Evolutionary conservation across 2,113 vertebrate genomes (phyloP), one percentile per base, ranked within the genome.

Genomic region (Lichenostomus cassidix): DNA sequence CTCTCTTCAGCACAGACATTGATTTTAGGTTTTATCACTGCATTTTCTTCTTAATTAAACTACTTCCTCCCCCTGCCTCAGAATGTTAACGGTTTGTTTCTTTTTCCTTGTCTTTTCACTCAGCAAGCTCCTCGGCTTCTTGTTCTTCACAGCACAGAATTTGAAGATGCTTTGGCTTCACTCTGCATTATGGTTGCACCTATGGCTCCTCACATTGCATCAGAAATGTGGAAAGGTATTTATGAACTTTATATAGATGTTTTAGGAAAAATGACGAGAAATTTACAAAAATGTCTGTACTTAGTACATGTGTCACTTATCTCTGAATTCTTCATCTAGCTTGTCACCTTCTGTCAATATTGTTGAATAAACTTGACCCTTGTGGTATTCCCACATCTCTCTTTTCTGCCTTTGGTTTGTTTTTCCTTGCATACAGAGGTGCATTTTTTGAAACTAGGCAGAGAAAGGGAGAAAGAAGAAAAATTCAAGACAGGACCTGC

Each of bases 221-320:
- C 99, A 19, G 99, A 99, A 97, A 98, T 99, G 88, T 99, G 99
- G 99, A 98, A 98, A 99, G 99, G 99, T 99, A 97, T 97, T 96
- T 71, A 10, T 39, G 80, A 18, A 16, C 21, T 74, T 77, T 28
- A 74, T 80, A 21, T n/a, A 79, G 9, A 17, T 46, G 23, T 60
- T 83, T 21, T 58, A 62, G 31, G 44, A 55, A 68, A 77, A 87
- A 87, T 25, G 25, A 25, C 11, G 58, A 49, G 41, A 77, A 53
- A 35, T 44, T 79, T 76, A 44, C 33, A 76, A 47, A 76, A 89
- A n/a, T 46, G 12, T 22, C 37, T 90, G 37, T 71, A 28, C 28
- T 24, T 47, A 44, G 24, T 56, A 62, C 5, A 6, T 5, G 15
- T 56, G 31, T 68, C 44, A 41, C 23, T 73, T 83, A 33, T 15